A percentile compares a stretch with the other conserved stretches of the same genome.
These are phyloP conservation scores for Apoda limacodes DNA, from an alignment of 2,888 invertebrate genomes.

Conservation along the genomic window DNA sequence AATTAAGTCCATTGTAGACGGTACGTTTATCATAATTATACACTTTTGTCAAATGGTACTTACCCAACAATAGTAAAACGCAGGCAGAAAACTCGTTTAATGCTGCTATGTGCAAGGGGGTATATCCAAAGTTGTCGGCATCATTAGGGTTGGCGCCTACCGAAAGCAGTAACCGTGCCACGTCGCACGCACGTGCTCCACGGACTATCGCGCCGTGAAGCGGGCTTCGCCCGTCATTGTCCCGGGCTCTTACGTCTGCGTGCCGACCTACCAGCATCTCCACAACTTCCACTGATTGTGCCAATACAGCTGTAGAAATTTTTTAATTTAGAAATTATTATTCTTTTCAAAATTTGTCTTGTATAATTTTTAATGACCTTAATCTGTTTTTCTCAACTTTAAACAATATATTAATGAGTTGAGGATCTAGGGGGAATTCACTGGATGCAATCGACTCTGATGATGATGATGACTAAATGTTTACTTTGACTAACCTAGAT, in stretches of 20 bases:
- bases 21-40: no score
- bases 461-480: no score
- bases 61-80: constrained; percentile 76
- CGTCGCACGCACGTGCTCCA: constrained; percentile 78
- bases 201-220: constrained; percentile 85
- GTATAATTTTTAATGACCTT: no score
- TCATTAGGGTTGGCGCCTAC: constrained; percentile 80
- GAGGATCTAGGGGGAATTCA: no score
- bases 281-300: constrained; percentile 83
- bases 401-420: no score
- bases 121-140: constrained; percentile 85
- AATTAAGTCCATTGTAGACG: background rate
- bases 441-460: no score
- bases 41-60: no score
- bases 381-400: no score
- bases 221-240: constrained; percentile 81
- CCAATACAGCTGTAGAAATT: constrained; percentile 73
- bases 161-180: constrained; percentile 73
- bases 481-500: constrained; percentile 75
- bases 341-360: no score
- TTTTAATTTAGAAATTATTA: no score
- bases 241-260: constrained; percentile 75
- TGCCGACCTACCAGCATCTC: constrained; percentile 75
- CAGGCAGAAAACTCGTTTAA: constrained; percentile 84
- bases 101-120: constrained; percentile 85